Evolutionary conservation across 2,797 vertebrate species (phyloP), one percentile per base, ranked within the genome.

Genomic region (Pipistrellus nathusii): DNA sequence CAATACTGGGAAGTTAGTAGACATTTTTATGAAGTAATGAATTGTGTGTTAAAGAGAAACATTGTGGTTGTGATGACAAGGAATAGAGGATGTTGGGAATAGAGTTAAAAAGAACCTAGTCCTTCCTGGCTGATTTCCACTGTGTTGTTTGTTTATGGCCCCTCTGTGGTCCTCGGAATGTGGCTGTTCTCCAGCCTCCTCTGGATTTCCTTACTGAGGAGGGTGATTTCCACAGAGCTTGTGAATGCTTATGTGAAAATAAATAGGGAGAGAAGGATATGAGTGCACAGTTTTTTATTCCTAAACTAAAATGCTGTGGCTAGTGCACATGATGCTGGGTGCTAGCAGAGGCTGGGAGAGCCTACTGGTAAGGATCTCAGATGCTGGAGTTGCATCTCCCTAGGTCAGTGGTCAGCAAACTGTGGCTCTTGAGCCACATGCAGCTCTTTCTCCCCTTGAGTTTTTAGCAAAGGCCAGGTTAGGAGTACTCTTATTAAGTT

Each of bases 171-270:
- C 44, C 15, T 41, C 53, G 88, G 59, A 81, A 66, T 57, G 25
- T 53, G 27, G 82, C 32, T 85, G n/a, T 27, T 83, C 44, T 85
- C 48, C 18, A 85, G n/a, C n/a, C 23, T 82, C 85, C 83, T 87
- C 75, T 95, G 53, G 59, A n/a, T 53, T 89, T 92, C 64, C 64
- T 87, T 87, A 71, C 38, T 73, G 68, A 44, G 48, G 88, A 93
- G 21, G 64, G 7, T 2, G 38, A 35, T 72, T 84, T 77, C 32
- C 35, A 41, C 25, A 6, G 32, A 72, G 21, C 18, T 57, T 76
- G 66, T 94, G 35, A 80, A 81, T 53, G 3, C 10, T n/a, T 80
- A 62, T 66, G 41, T 64, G 91, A 89, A 95, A 76, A 59, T 85
- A 53, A 92, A 55, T 21, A 59, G 62, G 64, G 21, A 85, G 27